Evolutionary conservation across 2,888 invertebrate species (phyloP), one percentile per base, ranked within the genome.

Genomic region (Tetragonula carbonaria): DNA sequence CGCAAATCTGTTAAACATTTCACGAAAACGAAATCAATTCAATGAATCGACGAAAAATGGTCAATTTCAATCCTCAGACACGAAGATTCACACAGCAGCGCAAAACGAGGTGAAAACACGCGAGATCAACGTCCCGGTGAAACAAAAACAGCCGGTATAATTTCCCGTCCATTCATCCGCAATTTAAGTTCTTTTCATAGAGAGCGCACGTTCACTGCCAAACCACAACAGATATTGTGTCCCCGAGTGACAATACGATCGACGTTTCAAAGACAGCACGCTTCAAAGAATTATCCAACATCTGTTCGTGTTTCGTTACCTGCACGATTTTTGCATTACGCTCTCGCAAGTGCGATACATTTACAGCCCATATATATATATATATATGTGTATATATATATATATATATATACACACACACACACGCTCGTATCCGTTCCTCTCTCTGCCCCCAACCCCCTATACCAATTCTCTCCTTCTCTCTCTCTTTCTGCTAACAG

Each of bases 111-210:
- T 16, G n/a, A 66, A 50, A 73, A 70, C 67, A 70, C 45, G 67
- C 0, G 18, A 55, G 62, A 73, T 73, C 16, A 38, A 65, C 53
- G 65, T 57, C 57, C 62, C 38, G 55, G 38, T 73, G 83, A 81
- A 88, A 87, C 84, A 85, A 86, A 86, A 84, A 78, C 78, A 82
- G 55, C 77, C 55, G 76, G 87, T 80, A 89, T 86, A 88, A 91
- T 89, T 90, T 86, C 78, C 74, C 76, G 78, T 80, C 85, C 86
- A 92, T 93, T 93, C 93, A 92, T 82, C 78, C 85, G 86, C 91
- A 92, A 93, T 93, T 93, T 92, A 87, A 89, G 81, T 82, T 87
- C 88, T 91, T 88, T 93, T 93, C 91, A 93, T 84, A 45, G 59
- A 71, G 63, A 28, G 5, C 33, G 55, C 63, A 28, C 78, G 57